Percentiles rank a stretch among this genome's conserved stretches.
These are phyloP conservation scores for Hylaeus anthracinus DNA, from an alignment of 1,140 invertebrate species.

Conservation along the genomic window DNA sequence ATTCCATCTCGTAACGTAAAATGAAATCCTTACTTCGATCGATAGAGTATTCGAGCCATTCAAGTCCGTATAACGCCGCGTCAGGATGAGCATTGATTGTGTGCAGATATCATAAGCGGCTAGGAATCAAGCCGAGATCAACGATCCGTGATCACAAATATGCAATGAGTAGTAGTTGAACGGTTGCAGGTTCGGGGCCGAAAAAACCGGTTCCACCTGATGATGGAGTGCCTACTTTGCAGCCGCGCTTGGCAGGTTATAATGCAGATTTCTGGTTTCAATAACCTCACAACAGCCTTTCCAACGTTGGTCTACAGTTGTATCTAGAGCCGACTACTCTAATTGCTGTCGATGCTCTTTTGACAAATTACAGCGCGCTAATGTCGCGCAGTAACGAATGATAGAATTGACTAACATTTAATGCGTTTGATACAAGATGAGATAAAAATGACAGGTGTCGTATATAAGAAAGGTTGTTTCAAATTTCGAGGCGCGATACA, in stretches of 20 bases:
- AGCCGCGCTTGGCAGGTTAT: constrained; percentile 44
- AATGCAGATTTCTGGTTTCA: constrained; percentile 58
- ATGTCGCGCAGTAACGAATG: too few relatives aligned
- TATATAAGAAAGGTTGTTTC: too few relatives aligned
- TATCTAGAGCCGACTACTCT: background rate
- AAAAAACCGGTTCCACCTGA: constrained; percentile 69
- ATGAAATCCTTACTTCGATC: too few relatives aligned
- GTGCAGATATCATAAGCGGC: constrained; percentile 4
- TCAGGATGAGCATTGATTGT: background rate
- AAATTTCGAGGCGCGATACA: too few relatives aligned
- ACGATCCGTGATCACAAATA: constrained; percentile 45
- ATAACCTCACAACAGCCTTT: constrained; percentile 43
- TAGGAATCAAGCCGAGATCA: constrained; percentile 37
- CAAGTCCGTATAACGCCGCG: background rate
- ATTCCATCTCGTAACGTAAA: too few relatives aligned
- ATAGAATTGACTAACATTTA: too few relatives aligned
- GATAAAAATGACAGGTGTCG: too few relatives aligned
- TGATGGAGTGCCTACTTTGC: constrained; percentile 63
- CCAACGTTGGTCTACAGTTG: background rate
- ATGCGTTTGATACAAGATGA: too few relatives aligned
- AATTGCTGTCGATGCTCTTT: constrained; percentile 2
- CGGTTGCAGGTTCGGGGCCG: constrained; percentile 57
- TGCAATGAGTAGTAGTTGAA: constrained; percentile 51
- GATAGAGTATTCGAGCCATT: background rate
- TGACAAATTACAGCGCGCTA: too few relatives aligned